Conservation (phyloP, 2,888 invertebrate genomes). For the Beris morrisii region DNA sequence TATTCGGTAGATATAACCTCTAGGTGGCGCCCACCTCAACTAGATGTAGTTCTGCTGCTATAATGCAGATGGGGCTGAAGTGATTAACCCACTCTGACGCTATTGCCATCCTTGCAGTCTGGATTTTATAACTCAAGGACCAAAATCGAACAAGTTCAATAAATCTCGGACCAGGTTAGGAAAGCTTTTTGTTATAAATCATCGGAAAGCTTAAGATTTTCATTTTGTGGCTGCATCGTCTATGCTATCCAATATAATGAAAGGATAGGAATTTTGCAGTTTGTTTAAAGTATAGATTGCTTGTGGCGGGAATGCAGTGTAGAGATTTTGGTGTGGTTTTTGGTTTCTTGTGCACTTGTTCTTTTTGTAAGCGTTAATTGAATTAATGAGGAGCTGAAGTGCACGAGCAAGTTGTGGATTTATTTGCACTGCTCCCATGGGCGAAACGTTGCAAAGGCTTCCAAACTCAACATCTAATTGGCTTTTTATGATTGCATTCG, state of each 20-base stretch:
- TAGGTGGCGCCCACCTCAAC: too few relatives aligned
- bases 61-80: not conserved
- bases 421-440: not conserved
- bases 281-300: too few relatives aligned
- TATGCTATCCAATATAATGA: not conserved
- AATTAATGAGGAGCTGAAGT: conserved; percentile 6
- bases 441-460: not conserved
- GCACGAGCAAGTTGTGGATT: conserved; percentile 4
- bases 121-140: not conserved
- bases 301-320: too few relatives aligned
- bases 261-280: too few relatives aligned
- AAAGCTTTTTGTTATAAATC: conserved; percentile 4
- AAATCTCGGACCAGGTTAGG: not conserved
- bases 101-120: not conserved
- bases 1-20: too few relatives aligned
- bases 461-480: not conserved
- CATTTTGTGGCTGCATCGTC: not conserved
- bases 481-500: not conserved
- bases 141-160: conserved; percentile 4
- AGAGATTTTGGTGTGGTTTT: not conserved
- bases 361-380: conserved; percentile 6
- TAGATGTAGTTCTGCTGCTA: too few relatives aligned
- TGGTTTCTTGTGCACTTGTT: not conserved
- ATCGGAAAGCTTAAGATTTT: conserved; percentile 8
- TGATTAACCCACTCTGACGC: not conserved